phyloP scores from a whole-genome alignment of 2,797 vertebrate genomes.

The Mareca strepera region DNA sequence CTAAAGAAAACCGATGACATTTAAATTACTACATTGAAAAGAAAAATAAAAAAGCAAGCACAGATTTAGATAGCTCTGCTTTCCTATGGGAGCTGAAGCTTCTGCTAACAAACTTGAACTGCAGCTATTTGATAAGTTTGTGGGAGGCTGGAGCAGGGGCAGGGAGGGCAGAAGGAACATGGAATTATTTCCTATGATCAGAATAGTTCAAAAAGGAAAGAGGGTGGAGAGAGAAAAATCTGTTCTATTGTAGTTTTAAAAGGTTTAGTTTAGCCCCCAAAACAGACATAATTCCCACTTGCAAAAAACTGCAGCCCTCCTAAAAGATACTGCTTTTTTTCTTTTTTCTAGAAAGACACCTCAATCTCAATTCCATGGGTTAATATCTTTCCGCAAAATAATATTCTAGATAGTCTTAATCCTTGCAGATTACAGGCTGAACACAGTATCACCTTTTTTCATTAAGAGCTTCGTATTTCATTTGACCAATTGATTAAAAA shows the following conservation, averaged over 20 bases:
- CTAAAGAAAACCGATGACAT: not conserved
- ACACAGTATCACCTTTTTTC: not conserved
- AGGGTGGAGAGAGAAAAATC: too few relatives aligned
- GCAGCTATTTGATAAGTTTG: not conserved
- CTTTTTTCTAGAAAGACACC: too few relatives aligned
- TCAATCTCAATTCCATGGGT: not conserved
- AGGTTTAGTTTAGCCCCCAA: not conserved
- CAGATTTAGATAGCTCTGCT: not conserved
- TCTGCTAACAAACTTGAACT: not conserved
- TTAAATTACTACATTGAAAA: not conserved
- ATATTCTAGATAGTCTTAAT: not conserved
- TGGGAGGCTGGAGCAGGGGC: not conserved
- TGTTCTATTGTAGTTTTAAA: too few relatives aligned
- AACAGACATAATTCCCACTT: not conserved
- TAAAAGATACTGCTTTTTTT: not conserved
- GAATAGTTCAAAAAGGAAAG: not conserved
- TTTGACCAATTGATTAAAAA: not conserved
- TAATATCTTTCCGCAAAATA: not conserved
- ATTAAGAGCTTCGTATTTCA: accelerated
- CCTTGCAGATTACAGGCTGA: not conserved
- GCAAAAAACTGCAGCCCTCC: not conserved
- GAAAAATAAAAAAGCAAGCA: not conserved
- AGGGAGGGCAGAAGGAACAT: not conserved
- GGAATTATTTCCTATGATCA: not conserved
- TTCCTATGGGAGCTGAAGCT: not conserved